Conservation (phyloP, 2,888 invertebrate species). For the Perdita meconis region DNA sequence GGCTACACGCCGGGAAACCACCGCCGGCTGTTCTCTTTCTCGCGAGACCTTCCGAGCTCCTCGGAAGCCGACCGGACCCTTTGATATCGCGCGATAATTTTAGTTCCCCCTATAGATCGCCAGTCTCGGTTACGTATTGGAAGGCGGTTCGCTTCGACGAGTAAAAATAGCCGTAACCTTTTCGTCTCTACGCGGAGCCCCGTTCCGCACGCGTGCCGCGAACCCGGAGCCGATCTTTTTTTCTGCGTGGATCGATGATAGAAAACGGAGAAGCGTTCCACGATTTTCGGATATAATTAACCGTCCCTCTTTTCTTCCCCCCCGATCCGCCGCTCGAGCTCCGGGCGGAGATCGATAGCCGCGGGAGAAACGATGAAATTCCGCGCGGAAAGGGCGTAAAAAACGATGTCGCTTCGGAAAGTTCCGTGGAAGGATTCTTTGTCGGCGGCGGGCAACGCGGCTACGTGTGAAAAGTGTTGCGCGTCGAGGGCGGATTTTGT, state of each 20-base stretch:
- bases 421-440: slow-evolving; percentile 36
- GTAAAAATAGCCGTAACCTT: slow-evolving; percentile 56
- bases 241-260: neutral
- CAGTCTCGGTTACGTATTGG: slow-evolving; percentile 6
- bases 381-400: neutral
- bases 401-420: slow-evolving; percentile 1
- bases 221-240: slow-evolving; percentile 10
- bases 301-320: neutral
- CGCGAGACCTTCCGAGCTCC: slow-evolving; percentile 1
- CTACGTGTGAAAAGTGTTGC: slow-evolving; percentile 43
- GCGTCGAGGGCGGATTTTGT: slow-evolving; percentile 39
- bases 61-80: slow-evolving; percentile 8
- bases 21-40: neutral
- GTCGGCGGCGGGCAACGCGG: slow-evolving; percentile 29
- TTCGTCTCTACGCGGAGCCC: slow-evolving; percentile 14
- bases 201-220: neutral
- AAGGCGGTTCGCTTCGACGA: slow-evolving; percentile 3
- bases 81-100: slow-evolving; percentile 45
- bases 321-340: neutral
- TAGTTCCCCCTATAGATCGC: slow-evolving; percentile 5
- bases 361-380: neutral
- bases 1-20: neutral
- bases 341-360: neutral
- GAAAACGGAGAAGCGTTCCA: no score
- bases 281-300: no score